Percentiles rank a stretch among this genome's conserved stretches.
Conservation (phyloP, 2,113 vertebrate species). For the Gymnogyps californianus region DNA sequence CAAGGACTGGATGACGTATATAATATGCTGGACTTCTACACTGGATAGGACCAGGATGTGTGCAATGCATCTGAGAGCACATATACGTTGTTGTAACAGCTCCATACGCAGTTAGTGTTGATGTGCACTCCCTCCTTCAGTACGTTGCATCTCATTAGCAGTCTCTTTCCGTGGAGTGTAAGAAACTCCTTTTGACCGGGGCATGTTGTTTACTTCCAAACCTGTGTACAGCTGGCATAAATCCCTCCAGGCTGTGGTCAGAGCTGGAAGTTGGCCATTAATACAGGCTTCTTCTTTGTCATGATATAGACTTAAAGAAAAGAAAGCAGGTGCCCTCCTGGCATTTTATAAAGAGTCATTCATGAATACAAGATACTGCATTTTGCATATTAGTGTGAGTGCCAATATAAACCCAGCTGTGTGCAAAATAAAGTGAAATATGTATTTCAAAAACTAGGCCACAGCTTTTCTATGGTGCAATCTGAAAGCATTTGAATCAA, state of each 20-base stretch:
- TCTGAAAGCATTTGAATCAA: constrained; percentile 66
- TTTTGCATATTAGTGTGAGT: constrained; percentile 76
- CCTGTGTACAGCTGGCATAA: constrained; percentile 78
- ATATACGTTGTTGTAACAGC: not conserved
- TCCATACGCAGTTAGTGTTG: not conserved
- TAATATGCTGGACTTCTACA: fast-evolving
- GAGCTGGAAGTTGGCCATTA: constrained; percentile 77
- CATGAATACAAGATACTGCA: constrained; percentile 79
- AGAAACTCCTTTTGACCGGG: constrained; percentile 68
- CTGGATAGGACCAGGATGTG: not conserved
- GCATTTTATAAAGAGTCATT: constrained; percentile 83
- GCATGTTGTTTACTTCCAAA: constrained; percentile 66
- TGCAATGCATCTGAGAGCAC: not conserved
- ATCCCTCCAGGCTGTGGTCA: constrained; percentile 78
- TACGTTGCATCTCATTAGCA: constrained; percentile 50
- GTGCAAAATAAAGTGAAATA: constrained; percentile 75
- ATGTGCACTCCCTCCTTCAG: not conserved
- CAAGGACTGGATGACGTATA: fast-evolving
- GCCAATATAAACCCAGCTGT: constrained; percentile 80
- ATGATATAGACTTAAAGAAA: constrained; percentile 82
- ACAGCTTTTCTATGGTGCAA: constrained; percentile 67
- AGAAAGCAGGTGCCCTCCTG: constrained; percentile 85
- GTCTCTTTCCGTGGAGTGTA: constrained; percentile 36
- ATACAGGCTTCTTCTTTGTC: constrained; percentile 82
- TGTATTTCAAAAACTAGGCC: constrained; percentile 70